Evolutionary conservation across 2,113 vertebrate species (phyloP).

Genomic region (Mormoops blainvillei): DNA sequence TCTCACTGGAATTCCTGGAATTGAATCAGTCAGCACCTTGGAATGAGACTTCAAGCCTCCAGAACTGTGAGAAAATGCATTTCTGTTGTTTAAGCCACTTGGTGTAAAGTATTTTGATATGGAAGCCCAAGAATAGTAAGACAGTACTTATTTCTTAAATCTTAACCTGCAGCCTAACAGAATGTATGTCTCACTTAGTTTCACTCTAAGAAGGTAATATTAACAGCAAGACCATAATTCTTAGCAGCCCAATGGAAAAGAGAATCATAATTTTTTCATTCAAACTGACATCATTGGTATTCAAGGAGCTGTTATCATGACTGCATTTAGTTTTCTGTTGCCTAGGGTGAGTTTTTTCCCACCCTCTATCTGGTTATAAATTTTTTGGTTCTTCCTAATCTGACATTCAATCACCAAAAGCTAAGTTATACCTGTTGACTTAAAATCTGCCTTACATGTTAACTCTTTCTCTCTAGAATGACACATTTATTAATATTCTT

Average conservation of each 20-base stretch:
- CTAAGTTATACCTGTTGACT: neutral
- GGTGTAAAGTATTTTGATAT: neutral
- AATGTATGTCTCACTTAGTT: neutral
- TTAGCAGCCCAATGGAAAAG: neutral
- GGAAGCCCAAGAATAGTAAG: neutral
- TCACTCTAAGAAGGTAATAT: neutral
- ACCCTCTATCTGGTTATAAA: neutral
- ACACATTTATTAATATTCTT: neutral
- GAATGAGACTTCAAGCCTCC: neutral
- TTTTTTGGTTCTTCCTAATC: neutral
- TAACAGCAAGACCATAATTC: neutral
- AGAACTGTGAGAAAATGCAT: neutral
- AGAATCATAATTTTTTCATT: constrained; percentile 1
- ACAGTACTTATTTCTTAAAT: neutral
- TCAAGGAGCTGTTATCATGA: neutral
- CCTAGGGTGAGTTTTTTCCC: neutral
- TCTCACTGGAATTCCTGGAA: neutral
- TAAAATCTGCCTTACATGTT: neutral
- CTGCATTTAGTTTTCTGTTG: neutral
- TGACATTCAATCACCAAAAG: neutral
- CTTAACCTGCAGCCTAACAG: neutral
- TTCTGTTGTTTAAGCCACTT: neutral
- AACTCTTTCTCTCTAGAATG: neutral
- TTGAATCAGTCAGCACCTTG: neutral
- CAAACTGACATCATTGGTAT: neutral